Evolutionary conservation across 2,797 vertebrate genomes (phyloP), one percentile per base, ranked within the genome.

Genomic region (Spinus pinus): DNA sequence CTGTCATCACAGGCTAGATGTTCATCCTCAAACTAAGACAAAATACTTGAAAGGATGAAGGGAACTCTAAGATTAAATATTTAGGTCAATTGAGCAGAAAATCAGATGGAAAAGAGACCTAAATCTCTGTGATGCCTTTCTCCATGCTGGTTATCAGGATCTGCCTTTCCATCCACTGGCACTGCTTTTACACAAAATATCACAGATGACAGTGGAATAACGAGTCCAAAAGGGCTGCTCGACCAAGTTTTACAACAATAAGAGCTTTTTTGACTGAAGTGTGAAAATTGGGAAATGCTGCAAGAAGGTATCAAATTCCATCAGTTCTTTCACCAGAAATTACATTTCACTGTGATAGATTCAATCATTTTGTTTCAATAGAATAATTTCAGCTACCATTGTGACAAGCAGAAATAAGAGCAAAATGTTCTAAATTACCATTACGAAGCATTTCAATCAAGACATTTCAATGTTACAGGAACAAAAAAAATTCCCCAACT

Each of bases 301-400:
- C 14, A 37, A 39, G n/a, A 83, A 88, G 18, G 47, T 91, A 74
- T 91, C 79, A 86, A 91, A 90, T 83, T 83, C 49, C 54, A 74
- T 33, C 64, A 56, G 25, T n/a, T 49, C 53, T 85, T 94, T 91
- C 69, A 88, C 56, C 2, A 2, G 56, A 95, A 90, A 88, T 88
- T 83, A 49, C 69, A 67, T 90, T 93, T 93, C 56, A 60, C n/a
- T 57, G 51, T 72, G 58, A 87, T 78, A 81, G 6, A 64, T 42
- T 94, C 46, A 82, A 88, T 95, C 1, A 75, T 47, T 91, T 88
- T 74, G 19, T 71, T 94, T 94, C 74, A 85, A 61, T 47, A 87
- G 67, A 89, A 91, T 77, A 93, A 92, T 82, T 91, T 93, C 79
- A 95, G 84, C 64, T 93, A 74, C 49, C 93, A 82, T 91, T 94